phyloP scores from a whole-genome alignment of 2,113 vertebrate genomes.

The Lophura nycthemera region DNA sequence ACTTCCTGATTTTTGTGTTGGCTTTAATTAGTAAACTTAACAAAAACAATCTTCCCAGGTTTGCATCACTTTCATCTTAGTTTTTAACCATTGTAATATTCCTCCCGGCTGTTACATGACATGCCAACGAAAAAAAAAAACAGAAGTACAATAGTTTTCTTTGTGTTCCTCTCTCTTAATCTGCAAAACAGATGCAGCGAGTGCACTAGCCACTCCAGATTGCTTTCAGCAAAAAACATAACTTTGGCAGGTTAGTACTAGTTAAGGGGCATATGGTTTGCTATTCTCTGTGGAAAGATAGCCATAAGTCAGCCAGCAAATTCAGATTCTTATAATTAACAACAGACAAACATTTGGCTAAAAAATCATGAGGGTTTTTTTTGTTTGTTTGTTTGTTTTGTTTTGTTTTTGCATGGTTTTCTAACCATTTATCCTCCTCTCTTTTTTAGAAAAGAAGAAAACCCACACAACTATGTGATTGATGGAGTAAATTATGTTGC shows the following conservation, averaged over 20 bases:
- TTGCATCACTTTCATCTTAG: not conserved
- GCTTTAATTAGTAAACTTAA: not conserved
- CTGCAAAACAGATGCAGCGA: slow-evolving; percentile 62
- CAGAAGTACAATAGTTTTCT: slow-evolving; percentile 11
- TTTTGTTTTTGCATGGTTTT: slow-evolving; percentile 11
- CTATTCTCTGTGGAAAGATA: slow-evolving; percentile 49
- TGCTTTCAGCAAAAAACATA: not conserved
- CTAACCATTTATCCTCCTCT: slow-evolving; percentile 9
- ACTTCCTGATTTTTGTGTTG: not conserved
- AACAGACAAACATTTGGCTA: slow-evolving; percentile 51
- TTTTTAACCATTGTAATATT: not conserved
- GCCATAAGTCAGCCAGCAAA: slow-evolving; percentile 48
- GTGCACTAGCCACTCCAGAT: not conserved
- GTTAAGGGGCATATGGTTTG: slow-evolving; percentile 12
- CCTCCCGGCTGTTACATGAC: not conserved
- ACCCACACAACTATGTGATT: not conserved
- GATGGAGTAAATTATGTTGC: slow-evolving; percentile 43
- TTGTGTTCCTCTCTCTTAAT: slow-evolving; percentile 50
- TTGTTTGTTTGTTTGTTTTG: slow-evolving; percentile 25
- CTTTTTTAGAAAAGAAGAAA: not conserved
- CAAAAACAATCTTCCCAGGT: not conserved
- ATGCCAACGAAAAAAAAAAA: not conserved
- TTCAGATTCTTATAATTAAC: slow-evolving; percentile 51
- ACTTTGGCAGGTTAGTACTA: slow-evolving; percentile 52
- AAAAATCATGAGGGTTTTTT: slow-evolving; percentile 23